phyloP scores from a whole-genome alignment of 2,113 vertebrate species.

The Grammomys surdaster region DNA sequence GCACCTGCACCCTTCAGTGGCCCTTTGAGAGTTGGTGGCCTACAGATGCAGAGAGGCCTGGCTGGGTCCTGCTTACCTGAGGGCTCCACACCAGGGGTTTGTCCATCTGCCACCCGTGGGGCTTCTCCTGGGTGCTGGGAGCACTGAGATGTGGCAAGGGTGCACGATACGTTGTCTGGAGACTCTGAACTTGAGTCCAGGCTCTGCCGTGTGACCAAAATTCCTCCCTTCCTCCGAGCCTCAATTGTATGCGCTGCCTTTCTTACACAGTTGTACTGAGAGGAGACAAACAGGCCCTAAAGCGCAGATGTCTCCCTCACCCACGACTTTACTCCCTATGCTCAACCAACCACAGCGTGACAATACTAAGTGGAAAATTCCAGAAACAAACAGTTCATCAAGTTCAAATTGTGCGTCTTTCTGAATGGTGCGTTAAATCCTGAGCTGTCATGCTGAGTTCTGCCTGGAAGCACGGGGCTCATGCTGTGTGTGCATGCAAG shows the following conservation, averaged over 20 bases:
- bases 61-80: background rate
- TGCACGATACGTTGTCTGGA: background rate
- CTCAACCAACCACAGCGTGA: background rate
- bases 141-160: background rate
- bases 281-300: background rate
- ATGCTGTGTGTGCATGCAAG: background rate
- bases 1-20: background rate
- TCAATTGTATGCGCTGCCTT: background rate
- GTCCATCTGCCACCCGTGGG: background rate
- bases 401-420: background rate
- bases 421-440: background rate
- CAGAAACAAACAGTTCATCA: background rate
- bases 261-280: background rate
- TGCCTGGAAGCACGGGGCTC: background rate
- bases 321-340: background rate
- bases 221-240: background rate
- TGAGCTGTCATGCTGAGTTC: background rate
- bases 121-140: background rate
- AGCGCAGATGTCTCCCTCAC: background rate
- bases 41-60: background rate
- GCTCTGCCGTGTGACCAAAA: slow-evolving; percentile 40
- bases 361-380: background rate
- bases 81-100: background rate
- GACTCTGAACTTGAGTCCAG: background rate
- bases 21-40: background rate